Percentiles rank a stretch among this genome's conserved stretches.
These are phyloP conservation scores for Miichthys miiuy DNA, from an alignment of 2,797 vertebrate species.

Conservation along the genomic window DNA sequence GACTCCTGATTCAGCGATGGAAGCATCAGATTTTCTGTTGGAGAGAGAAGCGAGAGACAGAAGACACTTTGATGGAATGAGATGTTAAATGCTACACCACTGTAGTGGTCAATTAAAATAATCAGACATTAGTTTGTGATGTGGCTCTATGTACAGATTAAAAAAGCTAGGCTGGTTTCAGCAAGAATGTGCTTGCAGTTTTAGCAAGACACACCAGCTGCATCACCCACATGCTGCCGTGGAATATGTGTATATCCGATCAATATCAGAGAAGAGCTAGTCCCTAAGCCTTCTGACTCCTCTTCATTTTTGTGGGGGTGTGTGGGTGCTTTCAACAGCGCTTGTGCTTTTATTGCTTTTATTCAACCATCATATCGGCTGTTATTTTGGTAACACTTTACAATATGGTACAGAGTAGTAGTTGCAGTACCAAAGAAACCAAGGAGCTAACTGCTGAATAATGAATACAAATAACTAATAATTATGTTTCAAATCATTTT, in stretches of 20 bases:
- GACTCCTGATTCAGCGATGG: constrained; percentile 78
- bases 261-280: constrained; percentile 77
- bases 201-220: constrained; percentile 55
- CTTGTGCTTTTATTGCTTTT: constrained; percentile 76
- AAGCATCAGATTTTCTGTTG: constrained; percentile 60
- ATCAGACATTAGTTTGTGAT: constrained; percentile 31
- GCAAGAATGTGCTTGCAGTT: constrained; percentile 48
- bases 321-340: constrained; percentile 79
- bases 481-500: not conserved
- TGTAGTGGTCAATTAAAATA: constrained; percentile 58
- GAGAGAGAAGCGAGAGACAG: constrained; percentile 34
- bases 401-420: constrained; percentile 46
- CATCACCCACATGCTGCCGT: constrained; percentile 78
- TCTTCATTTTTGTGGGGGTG: constrained; percentile 82
- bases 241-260: constrained; percentile 78
- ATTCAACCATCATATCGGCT: constrained; percentile 65
- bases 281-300: constrained; percentile 78
- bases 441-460: not conserved
- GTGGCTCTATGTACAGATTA: constrained; percentile 25
- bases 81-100: constrained; percentile 36
- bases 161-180: constrained; percentile 49
- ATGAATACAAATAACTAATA: not conserved
- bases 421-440: constrained; percentile 8
- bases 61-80: constrained; percentile 38
- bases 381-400: constrained; percentile 75